Base-by-base conservation (phyloP, 2,888 invertebrate genomes). In the Cephus nigrinus region DNA sequence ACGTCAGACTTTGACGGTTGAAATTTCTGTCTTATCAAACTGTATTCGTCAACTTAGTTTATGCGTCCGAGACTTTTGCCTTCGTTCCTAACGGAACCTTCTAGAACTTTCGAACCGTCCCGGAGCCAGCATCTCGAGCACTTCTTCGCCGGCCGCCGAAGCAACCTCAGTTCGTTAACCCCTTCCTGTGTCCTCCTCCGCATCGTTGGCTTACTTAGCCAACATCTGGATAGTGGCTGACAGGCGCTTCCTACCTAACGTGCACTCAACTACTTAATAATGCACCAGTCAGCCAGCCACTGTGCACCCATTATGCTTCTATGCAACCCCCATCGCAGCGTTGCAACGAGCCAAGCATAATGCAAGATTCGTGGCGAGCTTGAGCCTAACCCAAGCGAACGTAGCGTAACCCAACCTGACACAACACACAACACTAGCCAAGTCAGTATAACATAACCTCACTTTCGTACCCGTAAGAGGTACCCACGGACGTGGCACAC, bases 251-350 rank as follows among this genome's bases (percentile, higher is more conserved):
- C 86, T 84, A 80, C 84, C 84, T 86, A 88, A 88, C 88, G 88
- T 86, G 88, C 87, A 87, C 88, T 88, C 88, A 87, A 88, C 88
- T 88, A 88, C 88, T 88, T 88, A 88, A 88, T 88, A 88, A 88
- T 88, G 88, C 87, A 88, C 87, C 87, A 88, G 88, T 87, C 88
- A 85, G 85, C 86, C 85, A 83, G 88, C 88, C 88, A 86, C 88
- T 86, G 85, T 85, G 85, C 86, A 83, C 85, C 88, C 87, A 88
- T 88, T 88, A 88, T 86, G 87, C 84, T 85, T 84, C 86, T 84
- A 83, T 85, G 85, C 85, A 83, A 55, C 23, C 55, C 55, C 55
- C 55, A 55, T 55, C 55, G 55, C 23, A 55, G 55, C 85, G 86
- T 82, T 84, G 85, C 82, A 79, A 74, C 77, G 55, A 69, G 76